These are phyloP conservation scores for Gymnopithys bicolor DNA, from an alignment of 2,797 vertebrate genomes.

Conservation along the genomic window DNA sequence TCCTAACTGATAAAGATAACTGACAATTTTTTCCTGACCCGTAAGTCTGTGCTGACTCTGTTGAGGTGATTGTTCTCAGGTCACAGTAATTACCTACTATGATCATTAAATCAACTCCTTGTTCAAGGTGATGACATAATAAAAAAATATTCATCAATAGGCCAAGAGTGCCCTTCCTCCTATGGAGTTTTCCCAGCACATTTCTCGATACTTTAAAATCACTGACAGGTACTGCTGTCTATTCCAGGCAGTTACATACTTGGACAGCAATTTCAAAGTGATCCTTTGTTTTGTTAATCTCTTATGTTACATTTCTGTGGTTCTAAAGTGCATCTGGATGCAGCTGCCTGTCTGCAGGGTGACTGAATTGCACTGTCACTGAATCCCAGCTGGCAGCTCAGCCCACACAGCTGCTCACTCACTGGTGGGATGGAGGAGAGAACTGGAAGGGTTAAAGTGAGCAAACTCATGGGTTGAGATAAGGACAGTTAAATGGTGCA, in stretches of 20 bases:
- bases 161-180: not conserved
- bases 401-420: fast-evolving
- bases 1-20: not conserved
- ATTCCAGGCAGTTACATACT: not conserved
- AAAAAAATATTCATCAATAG: not conserved
- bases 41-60: not conserved
- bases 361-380: not conserved
- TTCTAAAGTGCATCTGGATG: not conserved
- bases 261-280: not conserved
- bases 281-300: not conserved
- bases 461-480: not conserved
- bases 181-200: not conserved
- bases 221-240: not conserved
- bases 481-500: not conserved
- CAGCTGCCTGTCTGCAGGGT: not conserved
- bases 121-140: not conserved
- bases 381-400: not conserved
- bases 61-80: not conserved
- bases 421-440: fast-evolving
- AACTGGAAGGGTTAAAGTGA: not conserved
- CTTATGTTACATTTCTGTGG: not conserved
- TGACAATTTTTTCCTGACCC: not conserved
- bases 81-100: not conserved
- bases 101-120: not conserved
- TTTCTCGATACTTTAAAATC: not conserved